Percentiles rank a stretch among this genome's conserved stretches.
These are phyloP conservation scores for Caenorhabditis latens DNA, from an alignment of 1,140 invertebrate genomes.

Conservation along the genomic window DNA sequence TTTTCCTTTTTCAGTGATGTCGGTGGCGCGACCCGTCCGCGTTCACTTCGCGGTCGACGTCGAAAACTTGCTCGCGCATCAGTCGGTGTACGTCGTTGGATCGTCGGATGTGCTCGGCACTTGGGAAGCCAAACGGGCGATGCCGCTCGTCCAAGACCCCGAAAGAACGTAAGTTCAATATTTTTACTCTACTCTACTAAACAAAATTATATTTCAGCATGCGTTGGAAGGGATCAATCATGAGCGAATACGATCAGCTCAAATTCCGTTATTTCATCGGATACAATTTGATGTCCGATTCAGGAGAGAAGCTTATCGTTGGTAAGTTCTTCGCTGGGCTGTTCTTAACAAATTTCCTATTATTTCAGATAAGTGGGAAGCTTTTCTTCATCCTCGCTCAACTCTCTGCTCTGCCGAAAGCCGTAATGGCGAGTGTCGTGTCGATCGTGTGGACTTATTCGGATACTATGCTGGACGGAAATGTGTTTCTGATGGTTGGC, in stretches of 20 bases:
- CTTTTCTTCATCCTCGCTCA: slow-evolving; percentile 72
- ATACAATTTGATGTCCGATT: slow-evolving; percentile 72
- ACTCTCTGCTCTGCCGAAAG: slow-evolving; percentile 72
- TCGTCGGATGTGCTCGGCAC: slow-evolving; percentile 58
- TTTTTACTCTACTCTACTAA: background rate
- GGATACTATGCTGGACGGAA: slow-evolving; percentile 75
- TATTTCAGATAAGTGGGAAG: slow-evolving; percentile 72
- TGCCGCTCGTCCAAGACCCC: slow-evolving; percentile 58
- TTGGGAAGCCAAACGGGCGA: slow-evolving; percentile 59
- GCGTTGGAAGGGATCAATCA: slow-evolving; percentile 62
- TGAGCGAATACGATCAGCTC: slow-evolving; percentile 63
- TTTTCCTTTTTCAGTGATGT: slow-evolving; percentile 15
- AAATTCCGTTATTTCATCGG: slow-evolving; percentile 78
- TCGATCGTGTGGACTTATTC: slow-evolving; percentile 74
- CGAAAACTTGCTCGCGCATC: slow-evolving; percentile 66
- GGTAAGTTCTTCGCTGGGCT: slow-evolving; percentile 1
- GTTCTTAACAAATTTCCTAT: background rate
- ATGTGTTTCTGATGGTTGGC: slow-evolving; percentile 75
- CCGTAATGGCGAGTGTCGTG: slow-evolving; percentile 72
- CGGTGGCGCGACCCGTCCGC: slow-evolving; percentile 30
- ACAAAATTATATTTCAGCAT: slow-evolving; percentile 55
- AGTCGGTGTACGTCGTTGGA: slow-evolving; percentile 76
- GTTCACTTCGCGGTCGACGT: slow-evolving; percentile 67
- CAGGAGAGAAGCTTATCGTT: slow-evolving; percentile 69
- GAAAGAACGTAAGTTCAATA: slow-evolving; percentile 44